Evolutionary conservation across 1,140 invertebrate genomes (phyloP).

Genomic region (Holcopasites calliopsidis): DNA sequence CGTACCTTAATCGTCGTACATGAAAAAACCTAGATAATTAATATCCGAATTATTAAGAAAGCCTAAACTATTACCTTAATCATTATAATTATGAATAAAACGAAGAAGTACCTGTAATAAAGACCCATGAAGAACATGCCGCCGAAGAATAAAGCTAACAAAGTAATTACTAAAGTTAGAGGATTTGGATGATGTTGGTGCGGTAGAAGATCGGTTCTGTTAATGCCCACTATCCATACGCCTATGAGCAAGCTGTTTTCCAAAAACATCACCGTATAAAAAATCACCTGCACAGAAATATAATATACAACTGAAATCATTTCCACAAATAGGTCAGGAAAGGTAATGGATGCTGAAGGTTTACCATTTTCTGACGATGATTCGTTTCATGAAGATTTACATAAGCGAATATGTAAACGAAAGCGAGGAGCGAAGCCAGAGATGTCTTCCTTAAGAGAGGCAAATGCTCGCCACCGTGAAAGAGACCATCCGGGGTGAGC

Average conservation of each 20-base stretch:
- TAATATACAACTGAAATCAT: background rate
- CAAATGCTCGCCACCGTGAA: slow-evolving; percentile 87
- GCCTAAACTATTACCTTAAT: background rate
- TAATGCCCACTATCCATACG: slow-evolving; percentile 84
- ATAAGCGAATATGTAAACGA: slow-evolving; percentile 94
- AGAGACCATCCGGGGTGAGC: slow-evolving; percentile 90
- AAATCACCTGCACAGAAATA: slow-evolving; percentile 82
- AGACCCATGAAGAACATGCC: slow-evolving; percentile 92
- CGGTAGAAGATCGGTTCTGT: slow-evolving; percentile 68
- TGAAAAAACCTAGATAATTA: slow-evolving; percentile 83
- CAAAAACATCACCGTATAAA: slow-evolving; percentile 94
- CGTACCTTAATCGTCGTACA: slow-evolving; percentile 83
- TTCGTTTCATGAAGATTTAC: slow-evolving; percentile 92
- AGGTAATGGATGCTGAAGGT: background rate
- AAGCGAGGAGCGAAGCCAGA: slow-evolving; percentile 88
- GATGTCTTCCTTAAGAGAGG: slow-evolving; percentile 83
- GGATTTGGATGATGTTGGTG: slow-evolving; percentile 72
- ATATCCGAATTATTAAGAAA: too few relatives aligned
- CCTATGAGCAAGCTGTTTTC: slow-evolving; percentile 90
- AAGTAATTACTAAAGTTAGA: slow-evolving; percentile 81
- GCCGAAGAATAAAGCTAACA: slow-evolving; percentile 83
- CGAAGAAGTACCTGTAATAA: slow-evolving; percentile 86
- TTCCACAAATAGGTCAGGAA: background rate
- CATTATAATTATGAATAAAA: background rate
- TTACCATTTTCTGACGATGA: slow-evolving; percentile 88